These are phyloP conservation scores for Rhipidura dahli DNA, from an alignment of 2,113 vertebrate genomes.

Conservation along the genomic window DNA sequence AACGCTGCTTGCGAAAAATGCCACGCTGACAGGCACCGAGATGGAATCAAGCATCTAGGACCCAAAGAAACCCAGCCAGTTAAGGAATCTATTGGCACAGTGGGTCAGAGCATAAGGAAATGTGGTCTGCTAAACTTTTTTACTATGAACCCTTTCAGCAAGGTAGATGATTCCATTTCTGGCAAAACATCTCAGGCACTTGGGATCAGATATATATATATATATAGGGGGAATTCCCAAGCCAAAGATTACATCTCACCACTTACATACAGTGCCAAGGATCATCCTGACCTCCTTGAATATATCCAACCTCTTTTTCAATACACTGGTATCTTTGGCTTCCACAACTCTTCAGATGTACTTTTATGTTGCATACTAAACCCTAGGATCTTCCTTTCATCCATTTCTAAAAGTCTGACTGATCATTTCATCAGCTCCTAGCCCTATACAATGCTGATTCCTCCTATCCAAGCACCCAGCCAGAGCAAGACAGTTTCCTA, in stretches of 20 bases:
- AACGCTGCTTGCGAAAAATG: background rate
- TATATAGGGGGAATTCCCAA: background rate
- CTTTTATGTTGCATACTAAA: background rate
- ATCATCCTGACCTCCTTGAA: background rate
- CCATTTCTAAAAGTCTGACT: background rate
- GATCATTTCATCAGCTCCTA: background rate
- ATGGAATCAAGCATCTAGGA: background rate
- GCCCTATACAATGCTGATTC: background rate
- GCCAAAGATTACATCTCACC: background rate
- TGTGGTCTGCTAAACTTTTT: background rate
- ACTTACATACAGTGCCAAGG: background rate
- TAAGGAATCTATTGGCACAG: background rate
- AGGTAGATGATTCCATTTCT: background rate
- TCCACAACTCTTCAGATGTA: background rate
- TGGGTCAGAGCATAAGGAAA: background rate
- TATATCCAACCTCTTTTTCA: background rate
- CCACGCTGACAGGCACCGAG: background rate
- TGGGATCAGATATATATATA: background rate
- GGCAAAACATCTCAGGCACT: background rate
- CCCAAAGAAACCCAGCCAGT: background rate
- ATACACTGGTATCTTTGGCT: background rate
- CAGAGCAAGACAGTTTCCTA: background rate
- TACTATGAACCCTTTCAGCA: background rate
- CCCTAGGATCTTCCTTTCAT: background rate
- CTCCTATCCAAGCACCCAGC: background rate